phyloP scores from a whole-genome alignment of 2,888 invertebrate species.

The Dynastes tityus region DNA sequence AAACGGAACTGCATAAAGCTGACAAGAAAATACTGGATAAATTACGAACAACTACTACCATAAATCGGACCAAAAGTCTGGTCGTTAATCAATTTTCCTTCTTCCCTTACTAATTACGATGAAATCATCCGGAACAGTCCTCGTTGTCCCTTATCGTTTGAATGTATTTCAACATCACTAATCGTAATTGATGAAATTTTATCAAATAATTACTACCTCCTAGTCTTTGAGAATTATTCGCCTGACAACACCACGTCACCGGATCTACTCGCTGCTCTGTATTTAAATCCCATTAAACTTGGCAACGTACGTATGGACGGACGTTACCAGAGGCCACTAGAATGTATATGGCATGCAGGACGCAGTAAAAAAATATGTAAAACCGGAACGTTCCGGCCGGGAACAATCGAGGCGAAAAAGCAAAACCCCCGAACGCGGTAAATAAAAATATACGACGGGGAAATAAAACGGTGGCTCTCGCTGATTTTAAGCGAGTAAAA shows the following conservation, averaged over 20 bases:
- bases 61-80: too few species aligned
- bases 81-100: background rate
- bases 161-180: constrained; percentile 11
- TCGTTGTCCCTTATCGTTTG: background rate
- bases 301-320: background rate
- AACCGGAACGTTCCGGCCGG: background rate
- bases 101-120: background rate
- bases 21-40: too few species aligned
- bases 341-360: background rate
- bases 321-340: background rate
- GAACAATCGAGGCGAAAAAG: background rate
- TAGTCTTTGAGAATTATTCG: background rate
- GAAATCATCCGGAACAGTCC: background rate
- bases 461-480: background rate
- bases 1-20: too few species aligned
- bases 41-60: too few species aligned
- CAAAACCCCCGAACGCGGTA: background rate
- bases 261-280: background rate
- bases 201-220: constrained; percentile 33
- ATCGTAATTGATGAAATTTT: constrained; percentile 40
- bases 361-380: background rate
- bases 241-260: background rate
- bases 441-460: constrained; percentile 1
- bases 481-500: background rate
- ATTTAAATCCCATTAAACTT: constrained; percentile 8